Percentiles rank a stretch among this genome's conserved stretches.
phyloP scores from a whole-genome alignment of 2,888 invertebrate genomes.

The Strigamia crassipes region DNA sequence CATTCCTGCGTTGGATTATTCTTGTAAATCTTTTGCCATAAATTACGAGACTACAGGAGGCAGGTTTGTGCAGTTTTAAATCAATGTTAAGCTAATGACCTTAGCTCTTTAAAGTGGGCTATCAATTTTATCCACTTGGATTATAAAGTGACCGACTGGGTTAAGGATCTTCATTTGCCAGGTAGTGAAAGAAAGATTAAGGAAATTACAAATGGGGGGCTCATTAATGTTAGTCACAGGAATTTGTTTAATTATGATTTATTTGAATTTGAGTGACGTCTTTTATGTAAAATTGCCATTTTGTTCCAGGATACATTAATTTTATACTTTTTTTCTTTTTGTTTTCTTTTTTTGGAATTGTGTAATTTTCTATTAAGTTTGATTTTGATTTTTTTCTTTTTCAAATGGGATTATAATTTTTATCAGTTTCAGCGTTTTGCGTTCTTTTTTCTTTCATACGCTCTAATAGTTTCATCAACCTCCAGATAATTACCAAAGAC shows the following conservation, averaged over 20 bases:
- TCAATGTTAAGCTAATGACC: slow-evolving; percentile 30
- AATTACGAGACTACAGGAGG: not conserved
- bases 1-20: not conserved
- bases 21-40: slow-evolving; percentile 1
- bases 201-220: not conserved
- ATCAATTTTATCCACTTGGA: slow-evolving; percentile 18
- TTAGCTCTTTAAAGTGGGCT: slow-evolving; percentile 17
- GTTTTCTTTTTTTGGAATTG: not conserved
- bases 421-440: too few species aligned
- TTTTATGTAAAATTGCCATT: not conserved
- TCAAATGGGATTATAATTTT: not conserved
- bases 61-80: slow-evolving; percentile 23
- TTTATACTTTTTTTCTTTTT: not conserved
- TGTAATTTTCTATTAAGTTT: too few species aligned
- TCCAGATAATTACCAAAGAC: too few species aligned
- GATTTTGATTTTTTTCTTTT: not conserved
- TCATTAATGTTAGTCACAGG: not conserved
- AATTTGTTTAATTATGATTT: slow-evolving; percentile 30
- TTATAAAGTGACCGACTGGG: slow-evolving; percentile 18
- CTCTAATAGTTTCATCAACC: too few species aligned
- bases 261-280: not conserved
- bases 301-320: not conserved
- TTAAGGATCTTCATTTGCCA: slow-evolving; percentile 20
- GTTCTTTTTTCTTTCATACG: too few species aligned
- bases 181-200: slow-evolving; percentile 26